Evolutionary conservation across 2,113 vertebrate genomes (phyloP).

Genomic region (Thamnophis sirtalis): DNA sequence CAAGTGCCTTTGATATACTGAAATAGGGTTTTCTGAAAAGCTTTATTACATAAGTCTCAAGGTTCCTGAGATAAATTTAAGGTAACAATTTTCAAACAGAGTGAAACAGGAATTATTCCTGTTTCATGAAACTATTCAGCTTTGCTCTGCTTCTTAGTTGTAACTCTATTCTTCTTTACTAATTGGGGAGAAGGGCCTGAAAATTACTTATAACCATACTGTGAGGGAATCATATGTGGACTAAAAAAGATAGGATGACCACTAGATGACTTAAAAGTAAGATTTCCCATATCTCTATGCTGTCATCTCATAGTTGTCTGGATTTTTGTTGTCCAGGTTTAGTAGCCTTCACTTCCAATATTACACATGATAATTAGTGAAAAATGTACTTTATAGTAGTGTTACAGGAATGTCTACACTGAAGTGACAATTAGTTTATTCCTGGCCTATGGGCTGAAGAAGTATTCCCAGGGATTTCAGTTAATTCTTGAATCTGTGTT

Average conservation of each 20-base stretch:
- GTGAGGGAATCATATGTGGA: not conserved
- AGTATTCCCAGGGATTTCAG: not conserved
- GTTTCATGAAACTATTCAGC: not conserved
- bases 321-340: not conserved
- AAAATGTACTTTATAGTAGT: not conserved
- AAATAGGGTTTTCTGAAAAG: not conserved
- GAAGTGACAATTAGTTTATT: not conserved
- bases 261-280: not conserved
- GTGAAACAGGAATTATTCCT: not conserved
- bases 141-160: not conserved
- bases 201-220: not conserved
- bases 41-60: not conserved
- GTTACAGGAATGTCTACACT: not conserved
- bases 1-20: not conserved
- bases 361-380: not conserved
- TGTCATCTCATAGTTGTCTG: not conserved
- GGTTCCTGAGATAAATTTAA: too few species aligned
- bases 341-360: not conserved
- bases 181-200: not conserved
- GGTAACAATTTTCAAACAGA: not conserved
- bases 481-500: not conserved
- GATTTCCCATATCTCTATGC: not conserved
- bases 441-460: not conserved
- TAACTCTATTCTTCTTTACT: not conserved
- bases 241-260: not conserved